Evolutionary conservation across 2,113 vertebrate genomes (phyloP).

Genomic region (Pomatostomus ruficeps): DNA sequence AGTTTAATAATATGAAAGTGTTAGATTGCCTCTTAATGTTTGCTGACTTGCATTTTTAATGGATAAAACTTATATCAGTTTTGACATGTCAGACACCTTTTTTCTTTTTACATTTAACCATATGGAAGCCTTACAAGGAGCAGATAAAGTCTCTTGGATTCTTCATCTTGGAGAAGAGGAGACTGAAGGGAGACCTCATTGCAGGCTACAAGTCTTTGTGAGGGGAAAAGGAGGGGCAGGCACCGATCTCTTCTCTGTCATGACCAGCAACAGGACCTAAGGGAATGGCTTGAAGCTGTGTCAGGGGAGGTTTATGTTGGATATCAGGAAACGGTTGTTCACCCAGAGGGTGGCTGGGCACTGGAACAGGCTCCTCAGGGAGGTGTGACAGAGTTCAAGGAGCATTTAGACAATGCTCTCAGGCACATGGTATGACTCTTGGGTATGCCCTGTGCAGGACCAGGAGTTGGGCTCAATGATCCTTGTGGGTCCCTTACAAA

Average conservation of each 20-base stretch:
- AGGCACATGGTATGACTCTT: neutral
- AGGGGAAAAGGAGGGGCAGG: neutral
- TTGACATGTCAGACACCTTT: neutral
- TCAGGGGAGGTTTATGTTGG: neutral
- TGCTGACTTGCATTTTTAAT: neutral
- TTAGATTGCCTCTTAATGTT: neutral
- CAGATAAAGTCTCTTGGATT: neutral
- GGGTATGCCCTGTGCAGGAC: too few species aligned
- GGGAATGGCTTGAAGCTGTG: rapidly evolving
- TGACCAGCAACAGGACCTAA: rapidly evolving
- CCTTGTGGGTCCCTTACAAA: neutral
- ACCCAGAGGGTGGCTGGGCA: rapidly evolving
- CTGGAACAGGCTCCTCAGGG: neutral
- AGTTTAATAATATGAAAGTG: neutral
- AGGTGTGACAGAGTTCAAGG: neutral
- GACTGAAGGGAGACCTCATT: neutral
- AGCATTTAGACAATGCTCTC: neutral
- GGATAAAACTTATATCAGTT: neutral
- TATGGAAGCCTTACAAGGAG: neutral
- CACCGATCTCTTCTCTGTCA: neutral
- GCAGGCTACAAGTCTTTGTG: neutral
- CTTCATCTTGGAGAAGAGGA: neutral
- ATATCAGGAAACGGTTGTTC: neutral
- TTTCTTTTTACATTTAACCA: neutral
- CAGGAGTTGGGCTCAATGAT: rapidly evolving